Evolutionary conservation across 2,797 vertebrate genomes (phyloP).

Genomic region (Lagorchestes hirsutus): DNA sequence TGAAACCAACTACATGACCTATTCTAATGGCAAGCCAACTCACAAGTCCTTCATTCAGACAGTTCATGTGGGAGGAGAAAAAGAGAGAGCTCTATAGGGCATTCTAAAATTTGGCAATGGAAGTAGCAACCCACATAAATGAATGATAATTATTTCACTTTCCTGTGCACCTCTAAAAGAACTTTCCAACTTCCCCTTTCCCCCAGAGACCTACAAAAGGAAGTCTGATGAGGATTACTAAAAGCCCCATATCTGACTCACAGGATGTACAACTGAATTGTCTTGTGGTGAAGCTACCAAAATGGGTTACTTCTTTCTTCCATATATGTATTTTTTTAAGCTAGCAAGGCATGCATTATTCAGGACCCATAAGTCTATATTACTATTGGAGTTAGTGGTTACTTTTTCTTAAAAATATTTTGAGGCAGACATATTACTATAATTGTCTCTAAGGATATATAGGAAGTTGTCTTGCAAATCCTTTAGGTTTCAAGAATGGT

Average conservation of each 20-base stretch:
- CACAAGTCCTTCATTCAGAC: neutral
- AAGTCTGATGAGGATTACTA: neutral
- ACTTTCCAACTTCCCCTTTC: neutral
- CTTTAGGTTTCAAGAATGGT: neutral
- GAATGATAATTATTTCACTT: neutral
- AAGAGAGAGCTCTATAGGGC: slow-evolving; percentile 11
- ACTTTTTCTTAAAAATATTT: neutral
- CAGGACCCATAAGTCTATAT: neutral
- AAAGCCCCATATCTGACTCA: neutral
- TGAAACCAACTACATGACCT: neutral
- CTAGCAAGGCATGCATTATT: neutral
- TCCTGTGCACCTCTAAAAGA: neutral
- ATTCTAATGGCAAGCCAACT: neutral
- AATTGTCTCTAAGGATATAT: neutral
- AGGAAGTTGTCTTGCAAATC: neutral
- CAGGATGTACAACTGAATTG: neutral
- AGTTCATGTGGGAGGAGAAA: neutral
- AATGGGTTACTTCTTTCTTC: neutral
- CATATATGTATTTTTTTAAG: neutral
- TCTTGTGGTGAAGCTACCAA: neutral
- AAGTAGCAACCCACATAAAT: neutral
- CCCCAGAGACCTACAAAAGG: neutral
- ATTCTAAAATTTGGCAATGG: neutral
- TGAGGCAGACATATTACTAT: neutral
- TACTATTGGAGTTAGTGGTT: slow-evolving; percentile 5